A percentile compares a stretch with the other conserved stretches of the same genome.
phyloP scores from a whole-genome alignment of 1,140 invertebrate species.

The Cherax quadricarinatus region DNA sequence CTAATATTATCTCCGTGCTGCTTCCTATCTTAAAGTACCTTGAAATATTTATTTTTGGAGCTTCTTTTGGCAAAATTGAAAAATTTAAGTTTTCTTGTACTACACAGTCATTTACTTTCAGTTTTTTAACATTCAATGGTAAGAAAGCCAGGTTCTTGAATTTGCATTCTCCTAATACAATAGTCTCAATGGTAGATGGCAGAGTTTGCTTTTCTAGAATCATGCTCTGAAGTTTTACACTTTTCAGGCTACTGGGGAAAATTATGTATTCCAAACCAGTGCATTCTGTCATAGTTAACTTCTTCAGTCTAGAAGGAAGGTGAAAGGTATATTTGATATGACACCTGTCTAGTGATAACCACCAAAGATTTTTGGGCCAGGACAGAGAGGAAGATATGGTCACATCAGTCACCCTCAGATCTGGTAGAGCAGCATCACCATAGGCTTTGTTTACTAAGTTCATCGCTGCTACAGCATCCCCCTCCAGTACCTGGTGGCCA shows the following conservation, averaged over 20 bases:
- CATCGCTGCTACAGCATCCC: conserved; percentile 10
- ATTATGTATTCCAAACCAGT: background rate
- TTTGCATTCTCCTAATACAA: background rate
- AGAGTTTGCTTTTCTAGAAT: background rate
- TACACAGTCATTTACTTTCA: background rate
- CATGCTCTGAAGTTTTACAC: background rate
- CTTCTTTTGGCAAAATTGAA: too few species aligned
- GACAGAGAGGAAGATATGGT: background rate
- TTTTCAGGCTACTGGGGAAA: background rate
- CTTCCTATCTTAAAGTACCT: too few species aligned
- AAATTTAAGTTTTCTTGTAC: background rate
- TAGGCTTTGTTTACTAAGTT: background rate
- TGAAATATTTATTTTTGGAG: too few species aligned
- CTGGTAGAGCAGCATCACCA: background rate
- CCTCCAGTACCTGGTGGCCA: background rate
- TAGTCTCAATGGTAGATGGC: background rate
- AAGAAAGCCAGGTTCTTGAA: background rate
- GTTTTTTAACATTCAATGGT: background rate
- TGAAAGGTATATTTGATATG: background rate
- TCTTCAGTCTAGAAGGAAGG: background rate
- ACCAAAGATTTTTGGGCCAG: background rate
- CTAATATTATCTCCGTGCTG: too few species aligned
- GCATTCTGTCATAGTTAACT: background rate
- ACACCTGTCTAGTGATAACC: background rate
- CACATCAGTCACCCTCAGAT: conserved; percentile 24